Percentiles rank a stretch among this genome's conserved stretches.
Conservation (phyloP, 2,113 vertebrate species). For the Trogon surrucura region DNA sequence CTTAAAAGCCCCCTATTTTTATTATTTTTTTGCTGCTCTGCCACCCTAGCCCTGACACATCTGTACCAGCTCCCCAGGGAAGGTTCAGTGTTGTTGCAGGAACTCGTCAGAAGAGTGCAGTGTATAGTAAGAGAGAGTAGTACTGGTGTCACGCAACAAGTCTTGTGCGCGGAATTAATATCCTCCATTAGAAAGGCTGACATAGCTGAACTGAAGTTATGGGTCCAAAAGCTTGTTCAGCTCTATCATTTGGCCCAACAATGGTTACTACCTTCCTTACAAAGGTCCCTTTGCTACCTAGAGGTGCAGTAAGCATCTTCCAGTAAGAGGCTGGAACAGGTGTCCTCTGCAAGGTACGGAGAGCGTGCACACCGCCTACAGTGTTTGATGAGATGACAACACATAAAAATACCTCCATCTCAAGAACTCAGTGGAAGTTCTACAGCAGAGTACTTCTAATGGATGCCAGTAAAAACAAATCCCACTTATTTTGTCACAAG, state of each 20-base stretch:
- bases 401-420: neutral
- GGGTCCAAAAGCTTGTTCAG: neutral
- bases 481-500: neutral
- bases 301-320: neutral
- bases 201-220: neutral
- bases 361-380: neutral
- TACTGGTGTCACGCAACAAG: neutral
- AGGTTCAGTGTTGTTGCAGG: constrained; percentile 12
- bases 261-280: neutral
- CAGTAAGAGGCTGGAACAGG: fast-evolving
- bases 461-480: neutral
- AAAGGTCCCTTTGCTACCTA: neutral
- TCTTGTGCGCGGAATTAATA: neutral
- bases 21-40: neutral
- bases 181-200: neutral
- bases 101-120: constrained; percentile 49
- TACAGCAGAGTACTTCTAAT: neutral
- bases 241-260: neutral
- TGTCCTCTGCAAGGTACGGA: fast-evolving
- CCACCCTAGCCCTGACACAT: neutral
- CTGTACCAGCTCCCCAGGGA: neutral
- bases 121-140: constrained; percentile 12
- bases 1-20: neutral
- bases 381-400: neutral
- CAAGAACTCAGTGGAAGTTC: neutral